Conservation (phyloP, 53 echinoderm and acorn worm species). For the Antedon mediterranea region DNA sequence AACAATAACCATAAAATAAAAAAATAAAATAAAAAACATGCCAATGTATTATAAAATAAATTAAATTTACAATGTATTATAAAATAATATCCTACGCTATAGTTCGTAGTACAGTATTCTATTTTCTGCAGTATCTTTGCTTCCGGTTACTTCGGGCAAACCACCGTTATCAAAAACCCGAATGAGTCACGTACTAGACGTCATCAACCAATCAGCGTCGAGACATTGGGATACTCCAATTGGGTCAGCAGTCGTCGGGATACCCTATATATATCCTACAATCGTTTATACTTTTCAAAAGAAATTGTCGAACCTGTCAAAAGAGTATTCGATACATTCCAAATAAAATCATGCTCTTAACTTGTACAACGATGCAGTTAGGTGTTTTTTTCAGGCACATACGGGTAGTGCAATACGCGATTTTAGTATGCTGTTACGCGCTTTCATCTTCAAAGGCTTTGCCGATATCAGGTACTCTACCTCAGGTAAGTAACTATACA, state of each 20-base stretch:
- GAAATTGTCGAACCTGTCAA: neutral
- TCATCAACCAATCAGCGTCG: neutral
- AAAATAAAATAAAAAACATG: no score
- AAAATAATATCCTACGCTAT: neutral
- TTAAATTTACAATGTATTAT: no score
- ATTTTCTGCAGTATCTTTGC: neutral
- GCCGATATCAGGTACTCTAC: neutral
- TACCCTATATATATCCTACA: neutral
- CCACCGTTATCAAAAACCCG: neutral
- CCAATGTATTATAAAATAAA: no score
- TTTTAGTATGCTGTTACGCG: neutral
- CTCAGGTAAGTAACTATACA: neutral
- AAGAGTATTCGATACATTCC: neutral
- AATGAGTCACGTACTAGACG: neutral
- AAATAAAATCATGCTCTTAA: neutral
- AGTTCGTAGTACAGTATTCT: no score
- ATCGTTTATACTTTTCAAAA: neutral
- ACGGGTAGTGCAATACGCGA: neutral
- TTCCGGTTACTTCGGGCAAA: neutral
- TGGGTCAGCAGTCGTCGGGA: neutral
- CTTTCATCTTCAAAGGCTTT: neutral
- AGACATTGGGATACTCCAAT: neutral
- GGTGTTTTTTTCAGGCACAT: neutral
- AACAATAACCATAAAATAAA: no score
- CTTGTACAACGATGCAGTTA: neutral